Evolutionary conservation across 2,888 invertebrate species (phyloP).

Genomic region (Chelonus formosanus): DNA sequence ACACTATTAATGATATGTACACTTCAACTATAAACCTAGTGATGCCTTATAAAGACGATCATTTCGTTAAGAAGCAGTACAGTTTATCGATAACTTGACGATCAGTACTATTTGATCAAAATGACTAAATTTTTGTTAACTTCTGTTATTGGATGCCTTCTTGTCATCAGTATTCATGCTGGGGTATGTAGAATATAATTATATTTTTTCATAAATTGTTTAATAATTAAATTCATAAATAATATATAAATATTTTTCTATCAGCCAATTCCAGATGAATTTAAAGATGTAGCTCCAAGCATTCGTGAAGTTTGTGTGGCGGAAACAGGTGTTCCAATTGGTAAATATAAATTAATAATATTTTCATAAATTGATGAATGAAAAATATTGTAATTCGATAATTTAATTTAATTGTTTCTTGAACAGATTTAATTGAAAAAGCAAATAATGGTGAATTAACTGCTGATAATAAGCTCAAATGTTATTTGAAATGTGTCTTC

Average conservation of each 20-base stretch:
- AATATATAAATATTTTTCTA: background rate
- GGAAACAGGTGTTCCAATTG: constrained; percentile 38
- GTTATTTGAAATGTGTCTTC: constrained; percentile 52
- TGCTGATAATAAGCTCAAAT: constrained; percentile 45
- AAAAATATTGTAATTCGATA: background rate
- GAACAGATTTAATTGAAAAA: constrained; percentile 44
- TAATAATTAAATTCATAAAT: background rate
- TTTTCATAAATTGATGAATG: too few relatives aligned
- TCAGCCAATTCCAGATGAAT: constrained; percentile 38
- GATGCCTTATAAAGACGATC: background rate
- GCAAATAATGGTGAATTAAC: constrained; percentile 45
- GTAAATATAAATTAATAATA: background rate
- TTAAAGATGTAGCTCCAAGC: constrained; percentile 37
- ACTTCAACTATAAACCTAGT: too few relatives aligned
- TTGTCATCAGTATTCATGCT: constrained; percentile 32
- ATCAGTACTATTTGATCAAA: background rate
- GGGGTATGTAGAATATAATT: constrained; percentile 34
- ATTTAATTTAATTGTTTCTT: constrained; percentile 2
- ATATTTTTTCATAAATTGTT: background rate
- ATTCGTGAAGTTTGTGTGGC: constrained; percentile 43
- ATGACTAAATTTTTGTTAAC: constrained; percentile 33
- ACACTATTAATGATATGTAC: too few relatives aligned
- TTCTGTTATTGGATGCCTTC: constrained; percentile 21
- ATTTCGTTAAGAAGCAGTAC: background rate
- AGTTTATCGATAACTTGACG: background rate